Evolutionary conservation across 1,140 invertebrate genomes (phyloP), one percentile per base, ranked within the genome.

Genomic region (Cephus cinctus): DNA sequence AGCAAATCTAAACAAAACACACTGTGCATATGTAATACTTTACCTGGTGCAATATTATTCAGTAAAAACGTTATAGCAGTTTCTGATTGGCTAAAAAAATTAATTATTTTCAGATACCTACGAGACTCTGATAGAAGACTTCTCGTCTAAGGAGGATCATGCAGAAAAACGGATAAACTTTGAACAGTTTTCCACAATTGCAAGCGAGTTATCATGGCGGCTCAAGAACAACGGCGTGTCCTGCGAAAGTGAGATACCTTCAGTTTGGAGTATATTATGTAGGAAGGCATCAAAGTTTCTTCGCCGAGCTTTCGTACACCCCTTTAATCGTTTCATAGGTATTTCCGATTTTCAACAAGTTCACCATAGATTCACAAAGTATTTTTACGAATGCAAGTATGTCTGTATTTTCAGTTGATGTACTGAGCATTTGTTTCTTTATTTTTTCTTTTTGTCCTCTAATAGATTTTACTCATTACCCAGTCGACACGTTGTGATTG

Each of bases 111-210:
- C 50, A 75, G 74, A 75, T 53, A 56, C 49, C 0, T 63, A 69
- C 34, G 65, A 69, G 44, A 52, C 57, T 12, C 41, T 69, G 49
- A 68, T 69, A 56, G 61, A 67, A 34, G 69, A 65, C 49, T 58
- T 65, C 50, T 54, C 60, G 19, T 43, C 20, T 11, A 71, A 67
- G 18, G 62, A 57, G 14, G 64, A 70, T 40, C 50, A 63, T 21
- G 49, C 57, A 4, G 69, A 74, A 25, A 63, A 72, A 44, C 67
- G 65, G 47, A 71, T 85, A 22, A 81, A 81, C 50, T 86, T 86
- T 60, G 83, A 87, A 50, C 80, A 87, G 56, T 87, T 88, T 67
- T 86, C 84, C 59, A 75, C 78, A 27, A 76, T 88, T 25, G 67
- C 73, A 11, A 62, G 50, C 39, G 71, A 77, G 56, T 70, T 61